Conservation (phyloP, 1,140 invertebrate species). For the Aphelinus atriplicis region DNA sequence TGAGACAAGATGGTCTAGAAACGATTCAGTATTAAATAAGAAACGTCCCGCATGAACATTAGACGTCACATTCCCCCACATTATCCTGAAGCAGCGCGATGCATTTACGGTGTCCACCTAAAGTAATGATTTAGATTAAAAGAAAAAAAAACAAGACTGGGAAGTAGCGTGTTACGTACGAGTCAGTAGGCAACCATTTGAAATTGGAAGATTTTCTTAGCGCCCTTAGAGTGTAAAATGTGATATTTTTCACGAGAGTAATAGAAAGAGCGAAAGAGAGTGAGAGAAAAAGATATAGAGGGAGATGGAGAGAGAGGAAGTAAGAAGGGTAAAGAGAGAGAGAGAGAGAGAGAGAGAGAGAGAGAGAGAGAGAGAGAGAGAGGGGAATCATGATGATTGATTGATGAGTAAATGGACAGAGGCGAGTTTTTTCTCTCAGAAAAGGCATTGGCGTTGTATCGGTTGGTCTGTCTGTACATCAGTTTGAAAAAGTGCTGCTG, state of each 20-base stretch:
- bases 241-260: slow-evolving; percentile 43
- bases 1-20: slow-evolving; percentile 34
- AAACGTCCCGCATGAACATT: slow-evolving; percentile 43
- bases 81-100: slow-evolving; percentile 43
- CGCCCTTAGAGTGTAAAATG: slow-evolving; percentile 44
- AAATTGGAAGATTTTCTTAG: slow-evolving; percentile 41
- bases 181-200: slow-evolving; percentile 42
- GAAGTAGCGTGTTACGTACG: slow-evolving; percentile 41
- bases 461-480: slow-evolving; percentile 41
- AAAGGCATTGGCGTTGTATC: slow-evolving; percentile 41
- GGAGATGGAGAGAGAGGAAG: background rate
- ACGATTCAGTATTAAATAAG: slow-evolving; percentile 44
- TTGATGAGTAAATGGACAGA: slow-evolving; percentile 39
- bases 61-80: slow-evolving; percentile 44
- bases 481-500: slow-evolving; percentile 38
- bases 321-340: slow-evolving; percentile 13
- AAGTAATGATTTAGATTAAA: slow-evolving; percentile 43
- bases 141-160: slow-evolving; percentile 42
- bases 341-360: slow-evolving; percentile 28
- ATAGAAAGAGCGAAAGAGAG: slow-evolving; percentile 1
- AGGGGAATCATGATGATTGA: slow-evolving; percentile 34
- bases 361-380: slow-evolving; percentile 17
- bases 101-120: slow-evolving; percentile 43
- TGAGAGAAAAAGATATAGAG: background rate
- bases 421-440: slow-evolving; percentile 36